Base-by-base conservation (phyloP, 1,140 invertebrate genomes). In the Mya arenaria region DNA sequence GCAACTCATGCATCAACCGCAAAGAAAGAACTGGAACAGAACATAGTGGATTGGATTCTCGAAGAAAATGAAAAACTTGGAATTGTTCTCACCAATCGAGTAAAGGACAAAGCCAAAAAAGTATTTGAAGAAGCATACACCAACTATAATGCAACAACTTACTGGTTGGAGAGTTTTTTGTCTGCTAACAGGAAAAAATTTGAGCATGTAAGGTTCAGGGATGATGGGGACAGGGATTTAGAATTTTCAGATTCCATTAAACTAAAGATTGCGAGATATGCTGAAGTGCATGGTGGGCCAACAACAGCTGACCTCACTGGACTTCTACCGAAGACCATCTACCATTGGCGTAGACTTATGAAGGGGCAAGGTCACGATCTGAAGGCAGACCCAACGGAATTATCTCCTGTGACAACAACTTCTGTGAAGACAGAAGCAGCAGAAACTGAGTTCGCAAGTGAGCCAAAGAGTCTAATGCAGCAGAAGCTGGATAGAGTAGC, bases 391-490 rank as follows among this genome's bases (percentile, higher is more conserved):
- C 8, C 0, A 28, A 17, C 25, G 15, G 63, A 63, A 23, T 23
- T 17, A 68, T 23, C 60, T 36, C 39, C 44, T 66, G 30, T n/a
- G 15, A 17, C 32, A 30, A 13, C 71, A 28, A 25, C 36, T 28
- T 36, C 34, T 19, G 39, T 6, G 30, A 23, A 34, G 8, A 48
- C 44, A 17, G 34, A 75, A 63, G 17, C 19, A 19, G 36, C 30
- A 44, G 15, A 58, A 44, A 8, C 34, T 37, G 28, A 56, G 17
- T 30, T 41, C 13, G 19, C 4, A 41, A 19, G 10, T 17, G 75
- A 78, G 32, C 75, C 75, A 44, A 80, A 69, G 62, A 80, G 77
- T 71, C 65, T 80, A n/a, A 69, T 80, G 77, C 77, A 80, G 56
- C 48, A 60, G 41, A 80, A 80, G 32, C 25, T 80, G 10, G 77